phyloP scores from a whole-genome alignment of 2,113 vertebrate species.

The chimpanzee (Pan troglodytes) region NHGRI_mPanTro3-v2.1_pri NC_072403.2:82499001-82499500 shows the following conservation, averaged over 20 bases:
- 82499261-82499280: background rate
- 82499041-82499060: background rate
- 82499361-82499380: background rate
- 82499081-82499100: background rate
- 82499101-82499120: background rate
- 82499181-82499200: background rate
- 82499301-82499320: background rate
- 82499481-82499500: background rate
- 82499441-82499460: background rate
- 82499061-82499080: background rate
- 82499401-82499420: background rate
- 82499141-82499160: background rate
- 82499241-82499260: background rate
- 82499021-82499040: too few relatives aligned
- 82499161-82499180: background rate
- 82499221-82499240: background rate
- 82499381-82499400: background rate
- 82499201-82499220: background rate
- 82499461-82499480: background rate
- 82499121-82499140: background rate
- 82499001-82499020: too few relatives aligned
- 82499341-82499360: background rate
- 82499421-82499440: background rate
- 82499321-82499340: background rate
- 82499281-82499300: background rate